These are phyloP conservation scores for Aphodius granarius DNA, from an alignment of 2,888 invertebrate species.

Conservation along the genomic window DNA sequence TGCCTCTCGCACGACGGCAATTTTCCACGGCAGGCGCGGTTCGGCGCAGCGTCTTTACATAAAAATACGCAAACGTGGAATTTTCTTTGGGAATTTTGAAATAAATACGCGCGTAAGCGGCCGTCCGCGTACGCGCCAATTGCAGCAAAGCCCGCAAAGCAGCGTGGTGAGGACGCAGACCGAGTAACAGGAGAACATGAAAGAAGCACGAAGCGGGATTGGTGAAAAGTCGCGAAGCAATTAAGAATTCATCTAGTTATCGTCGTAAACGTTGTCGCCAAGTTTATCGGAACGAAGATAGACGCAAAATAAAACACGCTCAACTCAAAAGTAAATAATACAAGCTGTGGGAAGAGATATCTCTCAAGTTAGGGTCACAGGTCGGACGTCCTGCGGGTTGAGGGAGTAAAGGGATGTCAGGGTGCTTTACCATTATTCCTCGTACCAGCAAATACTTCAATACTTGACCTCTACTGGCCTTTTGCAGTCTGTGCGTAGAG, in stretches of 20 bases:
- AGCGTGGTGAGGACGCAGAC: neutral
- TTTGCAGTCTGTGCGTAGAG: constrained; percentile 54
- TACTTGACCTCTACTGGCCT: constrained; percentile 55
- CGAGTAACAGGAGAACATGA: neutral
- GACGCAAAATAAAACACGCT: constrained; percentile 28
- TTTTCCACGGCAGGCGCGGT: constrained; percentile 17
- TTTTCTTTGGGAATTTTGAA: constrained; percentile 13
- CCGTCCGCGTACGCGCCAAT: constrained; percentile 1
- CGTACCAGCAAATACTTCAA: constrained; percentile 43
- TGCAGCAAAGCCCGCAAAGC: neutral
- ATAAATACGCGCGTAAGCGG: neutral
- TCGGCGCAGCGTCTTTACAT: constrained; percentile 19
- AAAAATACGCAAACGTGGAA: constrained; percentile 24
- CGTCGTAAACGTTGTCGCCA: constrained; percentile 22
- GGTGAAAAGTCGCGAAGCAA: constrained; percentile 8
- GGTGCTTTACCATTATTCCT: constrained; percentile 32
- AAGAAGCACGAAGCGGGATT: neutral
- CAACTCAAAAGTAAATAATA: constrained; percentile 29
- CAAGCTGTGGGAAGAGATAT: constrained; percentile 35
- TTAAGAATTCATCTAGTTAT: constrained; percentile 14
- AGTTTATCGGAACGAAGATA: constrained; percentile 28
- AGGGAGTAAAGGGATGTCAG: neutral
- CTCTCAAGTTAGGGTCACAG: constrained; percentile 46
- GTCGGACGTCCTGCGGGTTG: constrained; percentile 37
- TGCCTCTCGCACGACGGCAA: constrained; percentile 24